Evolutionary conservation across 1,140 invertebrate genomes (phyloP), one percentile per base, ranked within the genome.

Genomic region (Procambarus clarkii): DNA sequence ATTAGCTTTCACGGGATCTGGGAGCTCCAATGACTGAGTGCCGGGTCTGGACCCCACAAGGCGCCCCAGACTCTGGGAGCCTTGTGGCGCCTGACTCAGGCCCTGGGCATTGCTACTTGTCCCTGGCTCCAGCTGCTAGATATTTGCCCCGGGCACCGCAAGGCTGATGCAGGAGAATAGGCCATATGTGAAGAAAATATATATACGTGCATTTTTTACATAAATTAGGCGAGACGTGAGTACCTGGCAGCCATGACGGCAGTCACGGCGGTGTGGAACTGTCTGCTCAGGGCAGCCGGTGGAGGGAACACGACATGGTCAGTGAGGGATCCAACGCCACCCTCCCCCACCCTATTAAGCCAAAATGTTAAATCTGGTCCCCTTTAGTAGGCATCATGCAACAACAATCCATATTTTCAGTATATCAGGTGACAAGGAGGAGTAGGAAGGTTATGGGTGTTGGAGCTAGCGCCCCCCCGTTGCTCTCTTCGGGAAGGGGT

Each of bases 181-280:
- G 48, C 71, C 34, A 34, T 34, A 34, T 34, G 76, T 79, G 86
- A 64, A 46, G 58, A 48, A 46, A 81, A 69, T 69, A 58, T 21
- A 79, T 60, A 69, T 58, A 71, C 71, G 88, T 78, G 80, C 80
- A 34, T 34, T 34, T 60, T 45, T 60, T 8, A 76, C 69, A 86
- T 71, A 69, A 50, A 50, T n/a, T 18, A 76, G 44, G 50, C n/a
- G 24, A 60, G 46, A 54, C n/a, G 18, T 34, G n/a, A 60, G 85
- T 87, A 91, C 89, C 89, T 91, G 89, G 89, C 89, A 69, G 89
- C 89, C 89, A 91, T 91, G 81, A 91, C 89, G 60, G 89, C 89
- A 54, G 89, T 91, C 69, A 91, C 89, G 54, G 89, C 89, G 58
- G 89, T 91, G 89, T 91, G 89, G 89, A 91, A 91, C 89, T 91